Percentiles rank a stretch among this genome's conserved stretches.
Evolutionary conservation across 2,113 vertebrate species (phyloP).

Genomic region (Alectura lathami): DNA sequence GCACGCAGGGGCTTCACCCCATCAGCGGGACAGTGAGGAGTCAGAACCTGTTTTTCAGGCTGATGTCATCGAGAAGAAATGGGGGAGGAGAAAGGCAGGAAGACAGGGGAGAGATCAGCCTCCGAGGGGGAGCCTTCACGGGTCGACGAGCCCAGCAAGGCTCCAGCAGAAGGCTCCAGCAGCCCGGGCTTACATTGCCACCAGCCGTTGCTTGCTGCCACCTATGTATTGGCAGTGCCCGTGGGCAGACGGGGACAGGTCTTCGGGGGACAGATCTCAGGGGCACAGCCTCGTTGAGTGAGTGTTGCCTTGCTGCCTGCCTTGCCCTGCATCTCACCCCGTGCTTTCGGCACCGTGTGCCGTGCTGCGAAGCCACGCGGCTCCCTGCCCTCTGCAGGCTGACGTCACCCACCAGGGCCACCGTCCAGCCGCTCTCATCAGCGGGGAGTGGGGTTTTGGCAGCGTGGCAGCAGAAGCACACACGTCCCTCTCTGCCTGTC

Average conservation of each 20-base stretch:
- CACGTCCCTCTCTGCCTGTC: not conserved
- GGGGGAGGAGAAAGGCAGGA: constrained; percentile 60
- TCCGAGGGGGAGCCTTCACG: constrained; percentile 6
- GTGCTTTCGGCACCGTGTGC: not conserved
- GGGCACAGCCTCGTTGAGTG: not conserved
- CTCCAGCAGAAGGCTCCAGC: not conserved
- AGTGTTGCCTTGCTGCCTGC: not conserved
- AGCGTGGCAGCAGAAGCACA: not conserved
- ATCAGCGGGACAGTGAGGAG: not conserved
- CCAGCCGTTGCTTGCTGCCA: not conserved
- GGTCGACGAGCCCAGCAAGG: not conserved
- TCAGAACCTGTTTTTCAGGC: constrained; percentile 69
- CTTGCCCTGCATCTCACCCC: too few relatives aligned
- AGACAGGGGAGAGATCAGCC: not conserved
- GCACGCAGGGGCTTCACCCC: not conserved
- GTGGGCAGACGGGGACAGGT: not conserved
- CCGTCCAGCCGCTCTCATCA: not conserved
- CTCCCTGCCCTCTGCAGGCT: not conserved
- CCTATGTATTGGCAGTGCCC: not conserved
- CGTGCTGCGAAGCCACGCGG: not conserved
- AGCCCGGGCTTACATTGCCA: not conserved
- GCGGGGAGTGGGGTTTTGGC: not conserved
- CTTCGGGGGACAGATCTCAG: too few relatives aligned
- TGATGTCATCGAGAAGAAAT: constrained; percentile 61
- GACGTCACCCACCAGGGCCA: not conserved